Percentiles rank a stretch among this genome's conserved stretches.
Evolutionary conservation across 2,113 vertebrate species (phyloP).

Genomic region (Ptychochromis oligacanthus): DNA sequence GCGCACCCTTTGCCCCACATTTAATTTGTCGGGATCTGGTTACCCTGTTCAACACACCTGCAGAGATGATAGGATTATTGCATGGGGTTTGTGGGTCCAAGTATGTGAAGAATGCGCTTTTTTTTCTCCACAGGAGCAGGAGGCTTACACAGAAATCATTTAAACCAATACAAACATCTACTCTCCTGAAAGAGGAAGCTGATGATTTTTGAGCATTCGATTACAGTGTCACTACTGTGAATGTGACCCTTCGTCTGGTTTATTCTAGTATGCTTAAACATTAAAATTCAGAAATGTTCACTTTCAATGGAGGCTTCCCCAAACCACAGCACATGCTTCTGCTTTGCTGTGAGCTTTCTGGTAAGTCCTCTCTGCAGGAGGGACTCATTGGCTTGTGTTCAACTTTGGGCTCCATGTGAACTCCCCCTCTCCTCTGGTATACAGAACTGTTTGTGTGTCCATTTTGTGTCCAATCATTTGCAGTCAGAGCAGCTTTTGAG

Average conservation of each 20-base stretch:
- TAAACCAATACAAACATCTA: conserved; percentile 5
- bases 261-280: background rate
- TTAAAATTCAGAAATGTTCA: background rate
- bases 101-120: conserved; percentile 56
- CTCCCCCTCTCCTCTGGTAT: background rate
- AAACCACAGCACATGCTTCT: conserved; percentile 4
- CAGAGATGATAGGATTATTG: conserved; percentile 52
- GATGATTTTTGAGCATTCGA: background rate
- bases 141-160: background rate
- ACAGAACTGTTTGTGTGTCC: conserved; percentile 18
- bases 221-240: background rate
- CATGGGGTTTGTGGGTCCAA: conserved; percentile 22
- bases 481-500: conserved; percentile 40
- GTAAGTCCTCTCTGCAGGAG: conserved; percentile 18
- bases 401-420: conserved; percentile 13
- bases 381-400: conserved; percentile 14
- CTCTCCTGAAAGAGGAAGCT: background rate
- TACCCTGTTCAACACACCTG: conserved; percentile 10
- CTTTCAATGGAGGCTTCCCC: background rate
- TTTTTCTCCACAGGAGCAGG: conserved; percentile 21
- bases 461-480: conserved; percentile 40
- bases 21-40: background rate
- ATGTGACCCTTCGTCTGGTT: background rate
- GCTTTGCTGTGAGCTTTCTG: conserved; percentile 16
- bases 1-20: background rate